Percentiles rank a stretch among this genome's conserved stretches.
phyloP scores from a whole-genome alignment of 2,888 invertebrate species.

The Melinaea marsaeus region DNA sequence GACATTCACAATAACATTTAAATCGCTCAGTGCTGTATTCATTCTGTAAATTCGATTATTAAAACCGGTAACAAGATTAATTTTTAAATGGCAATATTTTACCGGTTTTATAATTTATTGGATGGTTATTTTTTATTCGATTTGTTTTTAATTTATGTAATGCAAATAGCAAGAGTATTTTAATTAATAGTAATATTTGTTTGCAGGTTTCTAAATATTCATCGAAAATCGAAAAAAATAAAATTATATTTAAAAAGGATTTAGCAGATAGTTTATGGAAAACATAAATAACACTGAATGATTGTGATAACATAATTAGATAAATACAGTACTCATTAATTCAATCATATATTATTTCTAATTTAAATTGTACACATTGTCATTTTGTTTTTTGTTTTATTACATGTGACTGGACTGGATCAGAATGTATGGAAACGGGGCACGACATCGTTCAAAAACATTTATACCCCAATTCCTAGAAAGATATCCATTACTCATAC shows the following conservation, averaged over 20 bases:
- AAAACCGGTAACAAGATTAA: conserved; percentile 16
- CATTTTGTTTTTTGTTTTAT: too few species aligned
- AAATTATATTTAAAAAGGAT: too few species aligned
- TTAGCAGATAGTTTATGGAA: too few species aligned
- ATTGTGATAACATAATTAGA: too few species aligned
- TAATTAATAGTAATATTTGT: too few species aligned
- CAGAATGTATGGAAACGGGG: conserved; percentile 9
- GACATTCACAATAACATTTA: conserved; percentile 24
- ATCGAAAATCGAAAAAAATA: too few species aligned
- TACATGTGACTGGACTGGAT: neutral
- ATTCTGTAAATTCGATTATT: conserved; percentile 30
- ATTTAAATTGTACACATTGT: too few species aligned
- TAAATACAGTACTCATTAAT: too few species aligned
- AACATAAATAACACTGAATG: too few species aligned
- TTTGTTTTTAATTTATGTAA: neutral
- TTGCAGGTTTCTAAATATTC: too few species aligned
- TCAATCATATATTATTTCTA: too few species aligned
- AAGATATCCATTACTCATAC: conserved; percentile 4
- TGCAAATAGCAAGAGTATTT: too few species aligned
- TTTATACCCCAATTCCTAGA: conserved; percentile 5
- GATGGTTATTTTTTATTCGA: neutral
- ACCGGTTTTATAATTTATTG: neutral
- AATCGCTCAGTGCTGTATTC: conserved; percentile 19
- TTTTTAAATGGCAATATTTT: neutral
- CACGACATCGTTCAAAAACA: conserved; percentile 15